Base-by-base conservation (phyloP, 1,140 invertebrate genomes). In the Drosophila triauraria region DNA sequence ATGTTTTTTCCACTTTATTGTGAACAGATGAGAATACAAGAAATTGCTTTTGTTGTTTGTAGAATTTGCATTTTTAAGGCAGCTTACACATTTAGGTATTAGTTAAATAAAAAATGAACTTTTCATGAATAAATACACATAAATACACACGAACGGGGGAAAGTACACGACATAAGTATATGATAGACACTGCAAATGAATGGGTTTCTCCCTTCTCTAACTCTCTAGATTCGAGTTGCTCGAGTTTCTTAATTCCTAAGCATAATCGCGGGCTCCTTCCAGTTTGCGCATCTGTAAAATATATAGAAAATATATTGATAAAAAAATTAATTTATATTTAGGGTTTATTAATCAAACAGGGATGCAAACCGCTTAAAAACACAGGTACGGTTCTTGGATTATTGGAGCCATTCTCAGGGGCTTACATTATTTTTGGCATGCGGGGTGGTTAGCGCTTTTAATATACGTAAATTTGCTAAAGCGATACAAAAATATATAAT, bases 41-140 rank as follows among this genome's bases (percentile, higher is more conserved):
- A 62, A 60, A 20, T 48, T n/a, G 12, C 4, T 38, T 63, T 67
- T 47, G 30, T 5, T 57, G 27, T 58, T 82, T 62, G 25, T 64
- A 68, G 40, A 59, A n/a, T 15, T 59, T 71, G 38, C 65, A 70
- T 79, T 20, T 87, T 82, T 65, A 72, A 62, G 75, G 82, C 80
- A 77, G 80, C 75, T 86, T 85, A 85, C 12, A 80, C 53, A 61
- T 56, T 47, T 78, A 70, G 32, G 23, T 78, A 79, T 77, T 77
- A 76, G 74, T 69, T 74, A 70, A 54, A 67, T 71, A 72, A 71
- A 83, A 78, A 68, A 80, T 75, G 69, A 75, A 53, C 43, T 42
- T 64, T 63, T 61, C 67, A 88, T 88, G 87, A 88, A 90, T 88
- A 88, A 78, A 75, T 86, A 88, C 69, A 90, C 74, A 90, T 85